Evolutionary conservation across 2,113 vertebrate species (phyloP), one percentile per base, ranked within the genome.

Genomic region (Leptodactylus fuscus): DNA sequence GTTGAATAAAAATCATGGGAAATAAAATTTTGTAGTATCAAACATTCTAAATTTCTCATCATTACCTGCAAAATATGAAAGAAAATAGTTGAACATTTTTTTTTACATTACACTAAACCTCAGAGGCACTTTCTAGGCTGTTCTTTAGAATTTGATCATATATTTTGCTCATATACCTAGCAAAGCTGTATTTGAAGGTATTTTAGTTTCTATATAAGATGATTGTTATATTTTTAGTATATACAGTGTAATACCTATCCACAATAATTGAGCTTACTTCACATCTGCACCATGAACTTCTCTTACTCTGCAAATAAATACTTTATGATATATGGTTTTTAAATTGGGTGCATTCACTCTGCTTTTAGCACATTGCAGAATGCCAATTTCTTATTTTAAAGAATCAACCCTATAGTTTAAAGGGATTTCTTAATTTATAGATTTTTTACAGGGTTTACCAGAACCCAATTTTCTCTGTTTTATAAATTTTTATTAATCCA

Each of bases 401-500:
- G 88, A 90, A 89, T 81, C 90, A 69, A 91, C 87, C 93, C 87
- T 90, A 88, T 85, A 65, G 88, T 89, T 88, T 91, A 87, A 88
- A 91, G 82, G 88, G 41, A n/a, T 87, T 86, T 89, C 90, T 90
- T 91, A 90, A 91, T 90, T 85, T 87, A 87, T 88, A 85, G 88
- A 89, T 91, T 91, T 91, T 91, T 91, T 88, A 84, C 89, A 91
- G 87, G 88, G 87, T 91, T 91, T 91, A 49, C 87, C 87, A 92
- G 87, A 89, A 85, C 87, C 74, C 89, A 85, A 85, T 83, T 91
- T 85, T 89, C 85, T 90, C 36, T 85, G 89, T 89, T 70, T 90
- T 91, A 91, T 87, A 80, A 70, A 82, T 83, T 87, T 86, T 88
- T 49, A 73, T 71, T 73, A 70, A 79, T 78, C 22, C 22, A 41